Conservation (phyloP, 2,797 vertebrate genomes). For the Syndactyla subalaris region DNA sequence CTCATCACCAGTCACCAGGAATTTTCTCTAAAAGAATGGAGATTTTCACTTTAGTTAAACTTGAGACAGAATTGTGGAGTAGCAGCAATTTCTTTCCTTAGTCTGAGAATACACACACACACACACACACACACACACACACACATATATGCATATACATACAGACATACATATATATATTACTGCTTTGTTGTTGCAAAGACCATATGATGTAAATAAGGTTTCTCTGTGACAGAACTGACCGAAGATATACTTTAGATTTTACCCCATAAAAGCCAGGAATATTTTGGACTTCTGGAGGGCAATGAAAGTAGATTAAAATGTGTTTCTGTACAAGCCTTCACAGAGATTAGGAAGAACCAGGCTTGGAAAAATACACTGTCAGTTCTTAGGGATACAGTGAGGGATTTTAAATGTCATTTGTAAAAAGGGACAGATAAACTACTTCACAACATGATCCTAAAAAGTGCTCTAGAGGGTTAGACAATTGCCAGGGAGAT, state of each 20-base stretch:
- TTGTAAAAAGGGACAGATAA: background rate
- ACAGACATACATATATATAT: rapidly evolving
- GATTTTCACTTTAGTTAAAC: background rate
- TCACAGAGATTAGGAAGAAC: background rate
- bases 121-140: too few relatives aligned
- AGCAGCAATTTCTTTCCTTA: background rate
- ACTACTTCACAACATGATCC: background rate
- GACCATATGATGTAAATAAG: background rate
- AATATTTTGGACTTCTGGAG: background rate
- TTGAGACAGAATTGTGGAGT: background rate
- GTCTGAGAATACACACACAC: background rate
- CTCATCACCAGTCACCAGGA: rapidly evolving
- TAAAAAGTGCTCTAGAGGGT: background rate
- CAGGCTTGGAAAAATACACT: background rate
- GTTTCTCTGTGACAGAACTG: background rate
- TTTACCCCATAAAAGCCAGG: background rate
- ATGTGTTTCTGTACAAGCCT: background rate
- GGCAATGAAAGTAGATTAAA: background rate
- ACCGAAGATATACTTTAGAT: background rate
- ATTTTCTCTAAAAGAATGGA: background rate
- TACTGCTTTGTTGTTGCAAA: background rate
- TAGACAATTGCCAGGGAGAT: background rate
- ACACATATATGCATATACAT: rapidly evolving
- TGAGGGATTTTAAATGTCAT: background rate
- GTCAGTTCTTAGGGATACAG: background rate